Evolutionary conservation across 1,140 invertebrate genomes (phyloP).

Genomic region (Eueides isabella): DNA sequence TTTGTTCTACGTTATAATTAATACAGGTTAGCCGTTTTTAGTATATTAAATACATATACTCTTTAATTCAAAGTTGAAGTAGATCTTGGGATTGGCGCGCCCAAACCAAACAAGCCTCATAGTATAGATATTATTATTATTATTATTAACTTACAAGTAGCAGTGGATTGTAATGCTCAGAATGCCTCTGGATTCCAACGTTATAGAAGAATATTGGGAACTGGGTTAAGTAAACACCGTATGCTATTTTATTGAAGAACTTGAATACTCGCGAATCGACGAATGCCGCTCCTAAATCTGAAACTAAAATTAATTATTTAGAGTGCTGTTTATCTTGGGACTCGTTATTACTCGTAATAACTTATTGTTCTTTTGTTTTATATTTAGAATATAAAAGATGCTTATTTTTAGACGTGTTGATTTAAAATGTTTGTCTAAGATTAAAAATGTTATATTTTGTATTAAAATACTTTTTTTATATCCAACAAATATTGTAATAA

Average conservation of each 20-base stretch:
- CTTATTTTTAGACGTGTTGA: no score
- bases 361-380: neutral
- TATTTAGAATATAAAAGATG: neutral
- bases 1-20: no score
- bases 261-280: slow-evolving; percentile 76
- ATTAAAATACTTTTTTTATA: no score
- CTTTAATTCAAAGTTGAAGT: no score
- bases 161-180: slow-evolving; percentile 74
- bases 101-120: no score
- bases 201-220: slow-evolving; percentile 85
- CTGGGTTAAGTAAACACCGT: slow-evolving; percentile 83
- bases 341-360: neutral
- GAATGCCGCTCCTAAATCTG: slow-evolving; percentile 72
- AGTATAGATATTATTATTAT: neutral
- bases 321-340: neutral
- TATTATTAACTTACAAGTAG: slow-evolving; percentile 68
- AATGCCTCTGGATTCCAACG: slow-evolving; percentile 78
- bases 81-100: no score
- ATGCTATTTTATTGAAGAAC: slow-evolving; percentile 85
- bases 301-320: slow-evolving; percentile 40
- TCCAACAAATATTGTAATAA: no score
- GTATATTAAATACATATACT: no score
- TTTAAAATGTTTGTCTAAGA: no score
- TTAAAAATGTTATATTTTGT: no score
- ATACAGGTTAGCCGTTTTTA: no score